Percentiles rank a stretch among this genome's conserved stretches.
These are phyloP conservation scores for Iphiclides podalirius DNA, from an alignment of 2,888 invertebrate genomes.

Conservation along the genomic window DNA sequence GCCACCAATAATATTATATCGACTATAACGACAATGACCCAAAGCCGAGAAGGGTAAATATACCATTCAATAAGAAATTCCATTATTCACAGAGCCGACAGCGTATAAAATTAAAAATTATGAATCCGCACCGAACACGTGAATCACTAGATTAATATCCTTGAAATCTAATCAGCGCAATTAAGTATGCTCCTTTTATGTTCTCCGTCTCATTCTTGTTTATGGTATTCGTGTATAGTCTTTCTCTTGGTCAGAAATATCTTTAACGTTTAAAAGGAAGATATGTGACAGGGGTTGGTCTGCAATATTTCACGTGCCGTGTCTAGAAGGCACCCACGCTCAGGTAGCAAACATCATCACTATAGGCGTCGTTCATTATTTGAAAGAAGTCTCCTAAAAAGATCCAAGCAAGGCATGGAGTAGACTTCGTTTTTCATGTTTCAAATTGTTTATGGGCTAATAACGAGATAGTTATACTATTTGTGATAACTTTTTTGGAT, in stretches of 20 bases:
- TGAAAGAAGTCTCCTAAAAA: constrained; percentile 48
- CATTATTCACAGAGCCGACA: constrained; percentile 52
- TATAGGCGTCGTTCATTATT: constrained; percentile 64
- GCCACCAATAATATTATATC: constrained; percentile 56
- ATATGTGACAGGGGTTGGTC: constrained; percentile 75
- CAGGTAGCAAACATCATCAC: constrained; percentile 79
- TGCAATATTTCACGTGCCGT: constrained; percentile 69
- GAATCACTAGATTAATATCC: constrained; percentile 77
- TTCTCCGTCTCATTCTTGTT: constrained; percentile 36
- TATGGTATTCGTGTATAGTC: constrained; percentile 23
- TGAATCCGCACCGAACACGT: constrained; percentile 68
- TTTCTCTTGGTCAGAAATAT: constrained; percentile 39
- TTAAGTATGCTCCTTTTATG: constrained; percentile 64
- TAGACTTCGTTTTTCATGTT: constrained; percentile 21
- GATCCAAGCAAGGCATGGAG: constrained; percentile 36
- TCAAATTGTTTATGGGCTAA: too few relatives aligned
- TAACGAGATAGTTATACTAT: too few relatives aligned
- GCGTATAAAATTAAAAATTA: constrained; percentile 73
- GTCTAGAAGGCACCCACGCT: constrained; percentile 68
- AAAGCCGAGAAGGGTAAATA: constrained; percentile 71
- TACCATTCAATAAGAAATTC: constrained; percentile 54
- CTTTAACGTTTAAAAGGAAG: constrained; percentile 52
- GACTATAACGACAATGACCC: constrained; percentile 57
- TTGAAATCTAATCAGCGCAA: constrained; percentile 78
- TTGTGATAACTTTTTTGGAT: too few relatives aligned